Percentiles rank a stretch among this genome's conserved stretches.
These are phyloP conservation scores for Corythaeola cristata DNA, from an alignment of 2,113 vertebrate species.

Conservation along the genomic window DNA sequence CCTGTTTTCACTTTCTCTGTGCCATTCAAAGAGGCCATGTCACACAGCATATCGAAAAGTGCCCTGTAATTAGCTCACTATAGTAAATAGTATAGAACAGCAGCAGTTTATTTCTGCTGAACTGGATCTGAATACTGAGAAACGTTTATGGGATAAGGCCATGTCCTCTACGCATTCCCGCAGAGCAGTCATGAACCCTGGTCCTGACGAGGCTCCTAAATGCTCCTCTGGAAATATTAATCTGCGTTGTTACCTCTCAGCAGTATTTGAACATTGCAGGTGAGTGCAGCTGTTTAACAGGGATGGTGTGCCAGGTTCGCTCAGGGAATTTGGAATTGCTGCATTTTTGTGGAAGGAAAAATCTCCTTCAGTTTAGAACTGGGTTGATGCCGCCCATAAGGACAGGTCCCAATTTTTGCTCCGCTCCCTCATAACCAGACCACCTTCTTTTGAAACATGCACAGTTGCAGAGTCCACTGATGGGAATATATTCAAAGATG, in stretches of 20 bases:
- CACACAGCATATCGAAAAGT: not conserved
- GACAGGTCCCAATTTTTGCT: not conserved
- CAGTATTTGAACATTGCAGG: not conserved
- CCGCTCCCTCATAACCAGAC: not conserved
- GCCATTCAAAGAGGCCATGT: not conserved
- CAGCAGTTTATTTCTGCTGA: not conserved
- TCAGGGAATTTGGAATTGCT: not conserved
- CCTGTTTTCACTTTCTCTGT: not conserved
- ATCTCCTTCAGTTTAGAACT: not conserved
- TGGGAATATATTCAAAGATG: not conserved
- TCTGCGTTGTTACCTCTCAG: not conserved
- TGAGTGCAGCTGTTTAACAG: not conserved
- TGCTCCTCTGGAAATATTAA: not conserved
- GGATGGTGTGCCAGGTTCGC: not conserved
- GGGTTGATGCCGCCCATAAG: not conserved
- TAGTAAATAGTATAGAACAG: not conserved
- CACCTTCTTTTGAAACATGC: not conserved
- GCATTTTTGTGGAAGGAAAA: not conserved
- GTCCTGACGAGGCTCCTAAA: not conserved
- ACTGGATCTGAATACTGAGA: not conserved
- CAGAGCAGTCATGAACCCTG: not conserved
- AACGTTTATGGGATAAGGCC: not conserved
- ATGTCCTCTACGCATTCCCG: rapidly evolving
- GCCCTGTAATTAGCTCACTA: not conserved
- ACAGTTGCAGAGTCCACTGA: not conserved